phyloP scores from a whole-genome alignment of 2,888 invertebrate species.

The Epinotia nisella region DNA sequence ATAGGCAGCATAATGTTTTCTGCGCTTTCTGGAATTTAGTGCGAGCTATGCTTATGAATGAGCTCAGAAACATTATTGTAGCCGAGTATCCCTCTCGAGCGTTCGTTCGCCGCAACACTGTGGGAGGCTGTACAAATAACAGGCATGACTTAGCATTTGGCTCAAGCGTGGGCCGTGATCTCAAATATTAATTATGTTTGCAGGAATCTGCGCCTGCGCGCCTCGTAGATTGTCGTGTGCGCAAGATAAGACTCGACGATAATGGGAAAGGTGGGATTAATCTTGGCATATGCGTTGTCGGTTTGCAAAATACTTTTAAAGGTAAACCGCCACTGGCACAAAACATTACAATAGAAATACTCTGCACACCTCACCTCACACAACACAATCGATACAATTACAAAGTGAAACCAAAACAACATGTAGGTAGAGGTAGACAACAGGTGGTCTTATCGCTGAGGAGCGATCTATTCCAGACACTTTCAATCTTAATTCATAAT shows the following conservation, averaged over 20 bases:
- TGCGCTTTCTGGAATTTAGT: no score
- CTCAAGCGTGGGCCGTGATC: constrained; percentile 44
- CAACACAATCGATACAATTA: no score
- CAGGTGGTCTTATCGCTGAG: no score
- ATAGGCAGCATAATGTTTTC: no score
- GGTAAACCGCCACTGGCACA: no score
- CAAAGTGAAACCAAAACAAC: no score
- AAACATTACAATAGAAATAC: no score
- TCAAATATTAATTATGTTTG: constrained; percentile 45
- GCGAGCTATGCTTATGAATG: no score
- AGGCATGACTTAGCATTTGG: constrained; percentile 49
- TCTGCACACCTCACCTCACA: no score
- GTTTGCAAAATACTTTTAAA: neutral
- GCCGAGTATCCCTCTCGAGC: neutral
- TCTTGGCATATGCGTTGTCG: constrained; percentile 9
- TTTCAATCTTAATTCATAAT: no score
- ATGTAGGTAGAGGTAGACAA: no score
- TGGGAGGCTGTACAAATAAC: constrained; percentile 42
- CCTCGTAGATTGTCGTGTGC: constrained; percentile 23
- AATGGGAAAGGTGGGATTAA: constrained; percentile 40
- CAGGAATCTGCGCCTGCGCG: constrained; percentile 39
- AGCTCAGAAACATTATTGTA: neutral
- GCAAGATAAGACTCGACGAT: constrained; percentile 30
- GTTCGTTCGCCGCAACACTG: constrained; percentile 19
- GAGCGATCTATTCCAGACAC: no score